phyloP scores from a whole-genome alignment of 2,888 invertebrate species.

The Bombyx huttoni region DNA sequence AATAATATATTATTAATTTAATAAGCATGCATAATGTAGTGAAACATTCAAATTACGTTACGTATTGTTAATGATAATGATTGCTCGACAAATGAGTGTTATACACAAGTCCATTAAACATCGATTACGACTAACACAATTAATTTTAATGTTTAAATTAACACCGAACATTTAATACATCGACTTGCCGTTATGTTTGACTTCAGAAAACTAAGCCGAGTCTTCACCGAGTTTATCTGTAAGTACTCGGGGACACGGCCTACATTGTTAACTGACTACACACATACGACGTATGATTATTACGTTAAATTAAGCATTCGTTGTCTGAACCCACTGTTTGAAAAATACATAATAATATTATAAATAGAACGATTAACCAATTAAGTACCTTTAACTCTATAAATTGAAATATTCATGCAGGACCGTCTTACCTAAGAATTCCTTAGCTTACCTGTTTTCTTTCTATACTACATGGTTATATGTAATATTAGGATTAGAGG shows the following conservation, averaged over 20 bases:
- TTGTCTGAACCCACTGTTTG: conserved; percentile 51
- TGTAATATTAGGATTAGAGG: background rate
- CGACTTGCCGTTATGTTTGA: background rate
- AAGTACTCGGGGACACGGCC: conserved; percentile 5
- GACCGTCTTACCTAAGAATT: conserved; percentile 24
- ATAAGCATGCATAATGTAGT: background rate
- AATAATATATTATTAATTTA: conserved; percentile 1
- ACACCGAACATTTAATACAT: conserved; percentile 4
- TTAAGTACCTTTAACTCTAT: conserved; percentile 31
- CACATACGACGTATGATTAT: background rate
- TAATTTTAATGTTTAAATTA: background rate
- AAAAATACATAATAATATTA: conserved; percentile 14
- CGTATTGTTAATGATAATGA: background rate
- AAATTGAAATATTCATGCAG: conserved; percentile 61
- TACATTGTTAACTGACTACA: background rate
- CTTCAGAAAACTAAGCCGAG: background rate
- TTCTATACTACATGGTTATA: background rate
- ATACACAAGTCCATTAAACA: background rate
- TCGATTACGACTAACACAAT: background rate
- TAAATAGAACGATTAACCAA: conserved; percentile 16
- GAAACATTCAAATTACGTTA: background rate
- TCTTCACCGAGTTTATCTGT: conserved; percentile 12
- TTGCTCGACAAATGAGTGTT: background rate
- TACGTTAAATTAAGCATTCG: conserved; percentile 29
- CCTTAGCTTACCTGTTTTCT: conserved; percentile 14